Percentiles rank a stretch among this genome's conserved stretches.
Conservation (phyloP, 2,113 vertebrate genomes). For the Psilopsiagon aymara region DNA sequence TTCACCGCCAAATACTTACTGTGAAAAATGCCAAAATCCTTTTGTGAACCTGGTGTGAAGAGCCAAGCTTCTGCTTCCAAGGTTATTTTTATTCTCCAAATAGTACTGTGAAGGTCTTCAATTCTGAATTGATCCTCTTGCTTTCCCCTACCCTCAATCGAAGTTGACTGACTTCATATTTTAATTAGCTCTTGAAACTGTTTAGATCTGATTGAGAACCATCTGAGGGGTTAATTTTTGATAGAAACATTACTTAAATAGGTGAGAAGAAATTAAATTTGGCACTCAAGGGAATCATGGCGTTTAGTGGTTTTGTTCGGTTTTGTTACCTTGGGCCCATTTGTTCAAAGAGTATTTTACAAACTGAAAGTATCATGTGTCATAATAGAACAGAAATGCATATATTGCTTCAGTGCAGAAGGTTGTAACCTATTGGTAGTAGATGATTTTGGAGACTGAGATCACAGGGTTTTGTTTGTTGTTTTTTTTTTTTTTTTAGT, state of each 20-base stretch:
- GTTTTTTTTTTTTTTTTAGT: not conserved
- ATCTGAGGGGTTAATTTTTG: not conserved
- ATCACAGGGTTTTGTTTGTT: not conserved
- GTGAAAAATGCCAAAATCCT: not conserved
- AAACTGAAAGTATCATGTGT: not conserved
- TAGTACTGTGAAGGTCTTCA: not conserved
- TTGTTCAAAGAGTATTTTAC: not conserved
- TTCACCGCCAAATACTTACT: not conserved
- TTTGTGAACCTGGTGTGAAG: not conserved
- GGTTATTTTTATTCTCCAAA: not conserved
- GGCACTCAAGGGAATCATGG: not conserved
- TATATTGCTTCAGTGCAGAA: not conserved
- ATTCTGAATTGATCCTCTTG: not conserved
- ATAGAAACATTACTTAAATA: not conserved
- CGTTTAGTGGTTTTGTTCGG: not conserved
- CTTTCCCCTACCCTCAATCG: not conserved
- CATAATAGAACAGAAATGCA: not conserved
- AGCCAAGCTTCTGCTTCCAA: not conserved
- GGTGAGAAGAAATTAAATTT: not conserved
- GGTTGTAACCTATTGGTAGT: not conserved
- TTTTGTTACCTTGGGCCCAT: not conserved
- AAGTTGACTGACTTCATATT: not conserved
- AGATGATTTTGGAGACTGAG: not conserved
- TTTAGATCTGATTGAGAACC: not conserved
- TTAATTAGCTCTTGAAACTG: not conserved